phyloP scores from a whole-genome alignment of 2,888 invertebrate genomes.

The Leistus spinibarbis region DNA sequence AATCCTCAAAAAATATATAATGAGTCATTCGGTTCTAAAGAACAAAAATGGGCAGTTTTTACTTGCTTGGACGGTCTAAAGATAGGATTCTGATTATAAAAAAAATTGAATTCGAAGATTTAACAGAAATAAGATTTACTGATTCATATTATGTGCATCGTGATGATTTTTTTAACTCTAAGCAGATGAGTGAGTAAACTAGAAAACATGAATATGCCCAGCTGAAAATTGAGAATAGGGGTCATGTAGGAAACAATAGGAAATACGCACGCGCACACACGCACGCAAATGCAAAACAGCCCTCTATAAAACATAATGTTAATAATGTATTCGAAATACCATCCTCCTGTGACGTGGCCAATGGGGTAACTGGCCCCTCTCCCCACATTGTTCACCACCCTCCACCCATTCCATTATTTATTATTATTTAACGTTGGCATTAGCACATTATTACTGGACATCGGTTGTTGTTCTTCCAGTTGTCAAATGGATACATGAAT shows the following conservation, averaged over 20 bases:
- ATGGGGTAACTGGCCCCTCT: not conserved
- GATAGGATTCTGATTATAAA: too few species aligned
- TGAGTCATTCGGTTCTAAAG: not conserved
- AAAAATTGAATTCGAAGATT: too few species aligned
- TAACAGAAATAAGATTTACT: not conserved
- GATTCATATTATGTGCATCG: slow-evolving; percentile 10
- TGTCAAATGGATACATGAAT: slow-evolving; percentile 15
- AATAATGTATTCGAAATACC: slow-evolving; percentile 1
- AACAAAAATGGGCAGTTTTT: not conserved
- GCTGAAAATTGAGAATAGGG: slow-evolving; percentile 31
- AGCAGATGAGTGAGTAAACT: not conserved
- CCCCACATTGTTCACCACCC: not conserved
- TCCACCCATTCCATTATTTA: slow-evolving; percentile 14
- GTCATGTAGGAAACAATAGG: not conserved
- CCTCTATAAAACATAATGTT: not conserved
- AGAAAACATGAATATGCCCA: slow-evolving; percentile 22
- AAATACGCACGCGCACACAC: not conserved
- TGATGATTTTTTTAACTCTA: not conserved
- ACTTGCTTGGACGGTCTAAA: too few species aligned
- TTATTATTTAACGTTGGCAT: slow-evolving; percentile 27
- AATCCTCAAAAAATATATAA: not conserved
- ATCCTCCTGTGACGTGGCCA: slow-evolving; percentile 8
- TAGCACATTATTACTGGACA: slow-evolving; percentile 23
- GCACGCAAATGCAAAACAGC: not conserved
- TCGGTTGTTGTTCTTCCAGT: slow-evolving; percentile 9